Evolutionary conservation across 2,888 invertebrate genomes (phyloP).

Genomic region (Ptychoptera albimana): DNA sequence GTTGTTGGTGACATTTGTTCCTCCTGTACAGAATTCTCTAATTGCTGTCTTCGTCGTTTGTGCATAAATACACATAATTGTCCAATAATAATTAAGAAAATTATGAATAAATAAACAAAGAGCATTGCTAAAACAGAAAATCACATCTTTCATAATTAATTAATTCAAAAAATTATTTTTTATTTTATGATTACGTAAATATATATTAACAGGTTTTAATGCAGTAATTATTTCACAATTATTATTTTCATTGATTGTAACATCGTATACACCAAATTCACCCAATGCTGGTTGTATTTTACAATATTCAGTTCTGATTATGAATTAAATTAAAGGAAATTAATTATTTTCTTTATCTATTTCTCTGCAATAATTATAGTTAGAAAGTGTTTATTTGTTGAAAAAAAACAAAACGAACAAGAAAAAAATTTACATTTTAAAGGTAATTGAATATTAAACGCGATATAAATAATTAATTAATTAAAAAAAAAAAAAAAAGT

Average conservation of each 20-base stretch:
- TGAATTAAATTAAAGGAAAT: too few relatives aligned
- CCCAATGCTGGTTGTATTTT: constrained; percentile 40
- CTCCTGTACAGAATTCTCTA: too few relatives aligned
- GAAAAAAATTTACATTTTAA: too few relatives aligned
- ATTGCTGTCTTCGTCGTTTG: too few relatives aligned
- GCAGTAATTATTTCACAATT: constrained; percentile 38
- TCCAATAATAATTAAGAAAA: constrained; percentile 6
- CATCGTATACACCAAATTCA: constrained; percentile 57
- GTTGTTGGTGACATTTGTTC: background rate
- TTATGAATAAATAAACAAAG: constrained; percentile 25
- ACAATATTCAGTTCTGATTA: constrained; percentile 40
- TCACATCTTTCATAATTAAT: background rate
- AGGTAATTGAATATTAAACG: background rate
- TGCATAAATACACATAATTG: too few relatives aligned
- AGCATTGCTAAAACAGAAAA: constrained; percentile 26
- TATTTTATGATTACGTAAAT: background rate
- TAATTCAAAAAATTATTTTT: too few relatives aligned
- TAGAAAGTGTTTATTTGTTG: constrained; percentile 9
- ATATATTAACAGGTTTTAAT: constrained; percentile 46
- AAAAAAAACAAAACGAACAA: too few relatives aligned
- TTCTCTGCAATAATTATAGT: too few relatives aligned
- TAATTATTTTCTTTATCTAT: too few relatives aligned
- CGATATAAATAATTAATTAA: background rate
- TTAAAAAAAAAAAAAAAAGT: background rate
- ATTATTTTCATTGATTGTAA: constrained; percentile 34